Evolutionary conservation across 2,113 vertebrate species (phyloP).

Genomic region (Chrysemys picta): DNA sequence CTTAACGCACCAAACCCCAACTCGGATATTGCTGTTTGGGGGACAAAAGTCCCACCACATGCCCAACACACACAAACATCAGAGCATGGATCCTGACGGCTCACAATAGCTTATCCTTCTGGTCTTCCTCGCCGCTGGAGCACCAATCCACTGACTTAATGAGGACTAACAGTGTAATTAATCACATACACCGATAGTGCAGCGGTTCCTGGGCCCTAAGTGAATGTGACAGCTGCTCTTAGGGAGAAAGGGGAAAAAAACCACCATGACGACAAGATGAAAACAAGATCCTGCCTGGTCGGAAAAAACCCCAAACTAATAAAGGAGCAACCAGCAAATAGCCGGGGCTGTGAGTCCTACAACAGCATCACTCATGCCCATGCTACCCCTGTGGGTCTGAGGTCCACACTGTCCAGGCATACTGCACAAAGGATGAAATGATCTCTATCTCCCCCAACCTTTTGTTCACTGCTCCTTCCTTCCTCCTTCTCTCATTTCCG

Average conservation of each 20-base stretch:
- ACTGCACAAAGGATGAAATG: not conserved
- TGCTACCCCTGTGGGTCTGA: not conserved
- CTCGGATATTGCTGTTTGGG: not conserved
- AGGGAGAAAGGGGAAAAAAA: conserved; percentile 14
- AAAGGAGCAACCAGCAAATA: not conserved
- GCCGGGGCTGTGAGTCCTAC: not conserved
- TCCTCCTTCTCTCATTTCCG: not conserved
- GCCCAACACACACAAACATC: not conserved
- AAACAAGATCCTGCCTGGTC: not conserved
- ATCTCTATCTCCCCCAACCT: not conserved
- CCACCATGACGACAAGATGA: not conserved
- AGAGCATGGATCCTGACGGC: conserved; percentile 21
- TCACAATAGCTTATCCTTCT: conserved; percentile 62
- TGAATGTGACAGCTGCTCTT: conserved; percentile 59
- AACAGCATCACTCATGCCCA: not conserved
- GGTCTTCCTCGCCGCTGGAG: conserved; percentile 32
- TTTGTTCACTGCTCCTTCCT: not conserved
- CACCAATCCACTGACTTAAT: conserved; percentile 64
- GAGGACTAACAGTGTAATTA: conserved; percentile 69
- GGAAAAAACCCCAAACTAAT: not conserved
- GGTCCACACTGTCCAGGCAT: not conserved
- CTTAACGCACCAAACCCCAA: not conserved
- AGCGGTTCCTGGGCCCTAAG: conserved; percentile 41
- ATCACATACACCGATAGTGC: conserved; percentile 32
- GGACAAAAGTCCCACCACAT: not conserved